Evolutionary conservation across 2,113 vertebrate species (phyloP), one percentile per base, ranked within the genome.

Genomic region (Xyrauchen texanus): DNA sequence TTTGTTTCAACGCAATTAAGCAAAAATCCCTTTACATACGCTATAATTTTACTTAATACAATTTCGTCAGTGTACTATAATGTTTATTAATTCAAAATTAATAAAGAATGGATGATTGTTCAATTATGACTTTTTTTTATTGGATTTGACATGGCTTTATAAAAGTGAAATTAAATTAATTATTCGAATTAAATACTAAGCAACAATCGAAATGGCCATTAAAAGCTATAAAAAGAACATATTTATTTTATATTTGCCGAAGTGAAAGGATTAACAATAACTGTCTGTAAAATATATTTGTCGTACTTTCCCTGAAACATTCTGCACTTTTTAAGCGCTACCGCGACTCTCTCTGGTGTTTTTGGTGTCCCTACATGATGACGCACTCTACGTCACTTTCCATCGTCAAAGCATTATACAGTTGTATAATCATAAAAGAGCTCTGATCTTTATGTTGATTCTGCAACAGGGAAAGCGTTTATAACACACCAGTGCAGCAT

Each of bases 331-430:
- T 13, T 1, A 4, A 8, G 76, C 69, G 70, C 68, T 6, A 15
- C 46, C n/a, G 7, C 9, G 5, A 57, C 12, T 53, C 42, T 42
- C 70, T 69, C 53, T 4, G n/a, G 21, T 46, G 7, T 13, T 52
- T 73, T 74, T 8, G 6, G 79, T 47, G 86, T 86, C 89, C 69
- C 85, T 0, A 0, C 3, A 5, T 86, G 77, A 89, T 89, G 89
- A 90, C 8, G 86, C 3, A 6, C 0, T 0, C 0, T 8, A 5
- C 88, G 87, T 85, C 42, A 76, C 42, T 21, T 16, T 46, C 0
- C n/a, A 10, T n/a, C 76, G 88, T 65, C 87, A 68, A 7, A 58
- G 61, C 63, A 75, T 11, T 34, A 58, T 16, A 21, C 2, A 4
- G 0, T 88, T 87, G 84, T 77, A 58, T 81, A 84, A 6, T 10